Conservation (phyloP, 2,113 vertebrate genomes). For the Cyprinodon tularosa region DNA sequence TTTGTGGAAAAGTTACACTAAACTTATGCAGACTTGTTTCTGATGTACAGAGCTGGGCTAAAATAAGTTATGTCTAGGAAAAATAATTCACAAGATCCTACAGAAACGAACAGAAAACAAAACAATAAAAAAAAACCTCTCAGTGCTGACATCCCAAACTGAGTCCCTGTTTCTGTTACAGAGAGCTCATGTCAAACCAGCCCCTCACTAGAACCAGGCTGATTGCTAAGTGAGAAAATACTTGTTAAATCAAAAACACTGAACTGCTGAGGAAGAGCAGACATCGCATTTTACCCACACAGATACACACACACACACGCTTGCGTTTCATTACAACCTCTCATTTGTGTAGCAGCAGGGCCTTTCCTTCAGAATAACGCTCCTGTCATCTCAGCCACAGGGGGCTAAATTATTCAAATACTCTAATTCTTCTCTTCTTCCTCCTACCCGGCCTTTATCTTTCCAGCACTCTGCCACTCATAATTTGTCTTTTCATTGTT, state of each 20-base stretch:
- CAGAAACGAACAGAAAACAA: conserved; percentile 49
- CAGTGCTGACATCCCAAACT: conserved; percentile 59
- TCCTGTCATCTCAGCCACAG: conserved; percentile 93
- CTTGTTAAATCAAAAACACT: conserved; percentile 55
- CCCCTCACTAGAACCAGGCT: conserved; percentile 43
- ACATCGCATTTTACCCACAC: conserved; percentile 24
- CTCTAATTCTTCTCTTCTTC: conserved; percentile 92
- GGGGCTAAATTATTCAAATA: conserved; percentile 99
- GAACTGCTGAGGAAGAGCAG: conserved; percentile 45
- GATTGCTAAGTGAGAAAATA: conserved; percentile 58
- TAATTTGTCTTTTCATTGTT: conserved; percentile 96
- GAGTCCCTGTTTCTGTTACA: conserved; percentile 60
- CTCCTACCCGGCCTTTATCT: conserved; percentile 79
- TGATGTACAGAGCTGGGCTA: conserved; percentile 40
- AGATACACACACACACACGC: conserved; percentile 20
- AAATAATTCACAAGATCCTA: conserved; percentile 52
- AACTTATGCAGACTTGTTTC: conserved; percentile 52
- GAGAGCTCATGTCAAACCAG: conserved; percentile 50
- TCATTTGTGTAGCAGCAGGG: conserved; percentile 90
- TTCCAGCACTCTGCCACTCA: conserved; percentile 82
- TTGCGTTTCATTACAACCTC: conserved; percentile 71
- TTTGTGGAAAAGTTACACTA: conserved; percentile 68
- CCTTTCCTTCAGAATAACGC: conserved; percentile 92
- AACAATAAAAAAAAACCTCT: conserved; percentile 43
- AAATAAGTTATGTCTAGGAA: conserved; percentile 57